Evolutionary conservation across 2,888 invertebrate species (phyloP).

Genomic region (Capitulum mitella): DNA sequence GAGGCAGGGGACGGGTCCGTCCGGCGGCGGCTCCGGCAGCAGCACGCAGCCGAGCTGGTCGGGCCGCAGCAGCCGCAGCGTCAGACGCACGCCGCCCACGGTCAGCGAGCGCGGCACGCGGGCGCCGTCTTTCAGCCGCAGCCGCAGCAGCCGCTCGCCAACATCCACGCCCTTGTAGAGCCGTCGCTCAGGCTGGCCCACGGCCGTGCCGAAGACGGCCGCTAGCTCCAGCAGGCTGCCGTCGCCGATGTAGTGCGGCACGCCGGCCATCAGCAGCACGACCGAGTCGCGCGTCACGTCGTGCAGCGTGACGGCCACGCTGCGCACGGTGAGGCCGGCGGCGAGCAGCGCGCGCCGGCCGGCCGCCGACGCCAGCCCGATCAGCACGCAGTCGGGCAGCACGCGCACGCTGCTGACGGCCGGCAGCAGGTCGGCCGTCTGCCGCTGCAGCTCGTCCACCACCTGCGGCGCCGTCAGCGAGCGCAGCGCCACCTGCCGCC

Average conservation of each 20-base stretch:
- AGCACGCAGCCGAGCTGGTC: slow-evolving; percentile 15
- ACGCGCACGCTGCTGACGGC: slow-evolving; percentile 42
- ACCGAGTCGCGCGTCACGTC: slow-evolving; percentile 41
- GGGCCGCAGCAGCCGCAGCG: slow-evolving; percentile 38
- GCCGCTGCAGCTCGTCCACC: slow-evolving; percentile 42
- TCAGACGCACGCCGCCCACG: slow-evolving; percentile 40
- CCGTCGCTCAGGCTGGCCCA: slow-evolving; percentile 43
- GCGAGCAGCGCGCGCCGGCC: slow-evolving; percentile 40
- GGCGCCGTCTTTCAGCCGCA: slow-evolving; percentile 38
- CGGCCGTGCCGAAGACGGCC: slow-evolving; percentile 41
- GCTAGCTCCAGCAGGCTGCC: slow-evolving; percentile 39
- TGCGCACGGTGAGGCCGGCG: slow-evolving; percentile 39
- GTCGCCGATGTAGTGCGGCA: slow-evolving; percentile 42
- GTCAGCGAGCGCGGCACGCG: slow-evolving; percentile 39
- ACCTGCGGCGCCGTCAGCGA: slow-evolving; percentile 42
- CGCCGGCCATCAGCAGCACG: slow-evolving; percentile 41
- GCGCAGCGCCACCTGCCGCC: slow-evolving; percentile 35
- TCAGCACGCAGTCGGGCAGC: slow-evolving; percentile 41
- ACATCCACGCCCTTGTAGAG: slow-evolving; percentile 45
- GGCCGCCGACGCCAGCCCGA: slow-evolving; percentile 40
- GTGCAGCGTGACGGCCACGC: slow-evolving; percentile 39
- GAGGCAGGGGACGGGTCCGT: neutral
- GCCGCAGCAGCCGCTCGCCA: slow-evolving; percentile 42
- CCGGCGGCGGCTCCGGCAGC: neutral
- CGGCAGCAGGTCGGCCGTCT: slow-evolving; percentile 40